These are phyloP conservation scores for Anneissia japonica DNA, from an alignment of 35 echinoderm and acorn worm species.

Conservation along the genomic window DNA sequence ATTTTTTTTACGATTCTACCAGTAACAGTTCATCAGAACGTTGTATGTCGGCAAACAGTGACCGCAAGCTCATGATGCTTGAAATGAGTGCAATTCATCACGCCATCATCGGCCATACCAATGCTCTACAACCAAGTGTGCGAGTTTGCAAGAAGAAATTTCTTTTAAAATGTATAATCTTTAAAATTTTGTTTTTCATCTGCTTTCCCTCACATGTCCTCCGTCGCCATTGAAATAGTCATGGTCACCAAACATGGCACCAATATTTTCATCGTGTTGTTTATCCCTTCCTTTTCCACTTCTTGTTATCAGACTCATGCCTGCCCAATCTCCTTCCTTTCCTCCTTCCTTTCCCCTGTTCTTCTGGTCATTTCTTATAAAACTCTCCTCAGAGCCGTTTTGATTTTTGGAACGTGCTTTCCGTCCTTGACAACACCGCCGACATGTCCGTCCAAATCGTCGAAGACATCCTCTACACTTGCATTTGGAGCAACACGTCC, in stretches of 20 bases:
- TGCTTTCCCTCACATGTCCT: not conserved
- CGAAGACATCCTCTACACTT: not conserved
- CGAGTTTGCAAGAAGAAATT: too few species aligned
- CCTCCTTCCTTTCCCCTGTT: not conserved
- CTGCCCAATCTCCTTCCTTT: not conserved
- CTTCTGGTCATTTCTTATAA: not conserved
- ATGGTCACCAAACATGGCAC: not conserved
- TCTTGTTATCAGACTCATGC: not conserved
- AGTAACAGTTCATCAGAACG: too few species aligned
- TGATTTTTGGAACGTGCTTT: not conserved
- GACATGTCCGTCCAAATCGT: not conserved
- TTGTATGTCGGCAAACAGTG: too few species aligned
- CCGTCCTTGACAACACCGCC: not conserved
- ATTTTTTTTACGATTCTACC: too few species aligned
- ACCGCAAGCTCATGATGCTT: too few species aligned
- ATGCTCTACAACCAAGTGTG: too few species aligned
- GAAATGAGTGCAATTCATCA: too few species aligned
- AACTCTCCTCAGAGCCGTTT: not conserved
- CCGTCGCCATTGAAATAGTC: constrained; percentile 4
- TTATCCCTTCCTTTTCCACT: not conserved
- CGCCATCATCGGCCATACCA: too few species aligned
- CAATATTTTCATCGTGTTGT: not conserved
- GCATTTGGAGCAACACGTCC: constrained; percentile 25
- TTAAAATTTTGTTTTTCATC: not conserved
- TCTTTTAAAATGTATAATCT: too few species aligned